Evolutionary conservation across 2,797 vertebrate species (phyloP), one percentile per base, ranked within the genome.

Genomic region (Tapirus indicus): DNA sequence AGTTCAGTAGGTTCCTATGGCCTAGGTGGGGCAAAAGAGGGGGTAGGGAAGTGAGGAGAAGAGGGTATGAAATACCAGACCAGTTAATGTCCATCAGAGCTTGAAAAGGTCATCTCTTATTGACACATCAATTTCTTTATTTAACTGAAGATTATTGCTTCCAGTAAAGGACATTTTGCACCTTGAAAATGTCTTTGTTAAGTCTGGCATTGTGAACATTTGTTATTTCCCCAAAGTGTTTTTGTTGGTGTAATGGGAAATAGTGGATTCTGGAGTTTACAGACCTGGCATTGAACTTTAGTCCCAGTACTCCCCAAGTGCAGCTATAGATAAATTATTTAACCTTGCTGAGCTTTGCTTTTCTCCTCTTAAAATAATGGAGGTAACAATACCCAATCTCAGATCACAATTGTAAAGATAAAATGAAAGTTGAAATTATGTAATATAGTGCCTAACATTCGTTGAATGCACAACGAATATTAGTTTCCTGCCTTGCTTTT

Each of bases 111-210:
- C 62, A 82, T 47, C 32, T 62, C 10, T 32, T 78, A 87, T 9
- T 44, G 75, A 71, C 6, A 64, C 29, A 29, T 64, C 2, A 20
- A 35, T 83, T 87, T 96, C 75, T 69, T 80, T 82, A 52, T 85
- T 64, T 88, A 78, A 64, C 27, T 95, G 7, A 86, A 86, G 25
- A 71, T 56, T 56, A 56, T 21, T 49, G 32, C 18, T 56, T 83
- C 54, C 29, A 44, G 64, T 69, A 87, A 77, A 77, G 54, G 75
- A 62, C 60, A 64, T 93, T 68, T 66, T 44, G 17, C 13, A 66
- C 60, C 49, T 94, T 83, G 78, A 62, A 89, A 85, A 95, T 35
- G 27, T 32, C 58, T 91, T 77, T n/a, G 32, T 69, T 97, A 83
- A 83, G 44, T 85, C 13, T 83, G 47, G 27, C 12, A 66, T 17